These are phyloP conservation scores for Diacarnus erythraeanus DNA, from an alignment of 37 sponge, comb jelly and placozoan species.

Conservation along the genomic window DNA sequence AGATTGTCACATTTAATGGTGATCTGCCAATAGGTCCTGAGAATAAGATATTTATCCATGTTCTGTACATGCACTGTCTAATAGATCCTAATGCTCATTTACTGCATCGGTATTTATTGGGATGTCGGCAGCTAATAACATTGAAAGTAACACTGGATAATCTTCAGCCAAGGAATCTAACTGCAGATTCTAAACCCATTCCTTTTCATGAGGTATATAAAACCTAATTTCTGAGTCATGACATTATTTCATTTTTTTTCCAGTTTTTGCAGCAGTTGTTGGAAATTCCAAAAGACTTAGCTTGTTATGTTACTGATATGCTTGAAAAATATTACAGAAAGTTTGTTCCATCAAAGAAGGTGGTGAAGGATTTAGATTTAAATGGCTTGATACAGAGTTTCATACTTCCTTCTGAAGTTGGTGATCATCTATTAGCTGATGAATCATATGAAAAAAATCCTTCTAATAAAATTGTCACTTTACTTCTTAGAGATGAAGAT, in stretches of 20 bases:
- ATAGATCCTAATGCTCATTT: not conserved
- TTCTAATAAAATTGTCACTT: not conserved
- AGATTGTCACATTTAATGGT: no score
- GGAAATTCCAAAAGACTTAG: conserved; percentile 1
- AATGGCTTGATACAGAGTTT: conserved; percentile 1
- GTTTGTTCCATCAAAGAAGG: not conserved
- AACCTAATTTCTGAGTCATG: not conserved
- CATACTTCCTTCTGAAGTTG: conserved; percentile 34
- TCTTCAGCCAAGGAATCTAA: not conserved
- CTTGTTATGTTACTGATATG: not conserved
- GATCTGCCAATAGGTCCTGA: no score
- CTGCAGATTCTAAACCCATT: not conserved
- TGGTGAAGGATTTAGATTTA: not conserved
- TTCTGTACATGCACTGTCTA: no score
- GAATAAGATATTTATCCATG: no score
- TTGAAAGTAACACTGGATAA: not conserved
- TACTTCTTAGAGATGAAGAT: not conserved
- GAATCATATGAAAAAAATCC: not conserved
- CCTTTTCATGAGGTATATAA: conserved; percentile 1
- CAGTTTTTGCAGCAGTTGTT: conserved; percentile 20
- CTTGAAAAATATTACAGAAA: conserved; percentile 19
- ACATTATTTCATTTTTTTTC: not conserved
- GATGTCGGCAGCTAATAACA: not conserved
- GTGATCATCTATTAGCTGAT: conserved; percentile 1
- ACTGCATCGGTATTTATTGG: not conserved